Percentiles rank a stretch among this genome's conserved stretches.
phyloP scores from a whole-genome alignment of 2,888 invertebrate genomes.

The Meiosimyza decipiens region DNA sequence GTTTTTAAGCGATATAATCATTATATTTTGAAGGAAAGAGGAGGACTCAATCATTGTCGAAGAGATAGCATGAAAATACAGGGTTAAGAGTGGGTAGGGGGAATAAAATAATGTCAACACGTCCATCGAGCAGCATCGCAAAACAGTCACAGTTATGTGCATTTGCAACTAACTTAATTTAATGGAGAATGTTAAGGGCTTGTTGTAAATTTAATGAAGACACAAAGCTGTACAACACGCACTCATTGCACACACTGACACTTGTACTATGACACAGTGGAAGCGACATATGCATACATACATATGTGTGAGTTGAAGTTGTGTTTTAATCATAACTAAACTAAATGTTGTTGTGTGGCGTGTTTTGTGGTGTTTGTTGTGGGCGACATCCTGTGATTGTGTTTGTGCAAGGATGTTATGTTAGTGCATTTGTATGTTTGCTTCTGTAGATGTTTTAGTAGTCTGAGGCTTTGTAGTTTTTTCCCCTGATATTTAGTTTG shows the following conservation, averaged over 20 bases:
- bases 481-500: too few relatives aligned
- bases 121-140: slow-evolving; percentile 14
- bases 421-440: too few relatives aligned
- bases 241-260: neutral
- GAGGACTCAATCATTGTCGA: neutral
- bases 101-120: neutral
- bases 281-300: neutral
- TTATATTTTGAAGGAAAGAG: neutral
- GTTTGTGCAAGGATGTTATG: neutral
- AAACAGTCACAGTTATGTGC: slow-evolving; percentile 43
- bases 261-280: slow-evolving; percentile 6
- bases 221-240: neutral
- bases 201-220: slow-evolving; percentile 29
- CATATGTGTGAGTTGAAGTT: neutral
- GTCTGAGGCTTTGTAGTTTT: too few relatives aligned
- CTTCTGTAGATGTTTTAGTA: too few relatives aligned
- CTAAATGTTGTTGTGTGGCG: slow-evolving; percentile 27
- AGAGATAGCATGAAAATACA: neutral
- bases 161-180: slow-evolving; percentile 42
- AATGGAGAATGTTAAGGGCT: slow-evolving; percentile 32
- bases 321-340: slow-evolving; percentile 31
- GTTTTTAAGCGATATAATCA: neutral
- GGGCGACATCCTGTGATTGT: slow-evolving; percentile 13
- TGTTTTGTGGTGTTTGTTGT: slow-evolving; percentile 31
- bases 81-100: neutral